These are phyloP conservation scores for Petrolisthes cinctipes DNA, from an alignment of 2,888 invertebrate species.

Conservation along the genomic window DNA sequence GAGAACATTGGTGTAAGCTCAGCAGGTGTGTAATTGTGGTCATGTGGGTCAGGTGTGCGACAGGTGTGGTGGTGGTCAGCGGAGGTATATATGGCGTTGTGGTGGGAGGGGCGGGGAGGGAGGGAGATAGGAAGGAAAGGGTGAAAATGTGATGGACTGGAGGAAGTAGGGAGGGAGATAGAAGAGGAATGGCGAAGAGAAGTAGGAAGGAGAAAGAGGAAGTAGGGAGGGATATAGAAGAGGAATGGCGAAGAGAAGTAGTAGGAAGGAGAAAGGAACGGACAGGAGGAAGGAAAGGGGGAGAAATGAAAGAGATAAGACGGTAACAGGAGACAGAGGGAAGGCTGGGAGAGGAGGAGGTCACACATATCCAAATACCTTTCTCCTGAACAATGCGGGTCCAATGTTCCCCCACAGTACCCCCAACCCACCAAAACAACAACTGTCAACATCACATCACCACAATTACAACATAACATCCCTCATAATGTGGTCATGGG, in stretches of 20 bases:
- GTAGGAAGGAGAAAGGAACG: slow-evolving; percentile 5
- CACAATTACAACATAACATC: too few relatives aligned
- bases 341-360: neutral
- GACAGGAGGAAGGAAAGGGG: neutral
- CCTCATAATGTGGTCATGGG: too few relatives aligned
- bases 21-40: neutral
- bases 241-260: neutral
- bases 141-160: slow-evolving; percentile 11
- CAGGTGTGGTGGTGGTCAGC: neutral
- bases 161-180: neutral
- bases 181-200: neutral
- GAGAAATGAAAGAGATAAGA: slow-evolving; percentile 16
- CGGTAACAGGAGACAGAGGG: neutral
- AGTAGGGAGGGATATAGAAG: slow-evolving; percentile 20
- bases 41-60: neutral
- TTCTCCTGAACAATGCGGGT: neutral
- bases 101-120: neutral
- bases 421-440: neutral
- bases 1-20: neutral
- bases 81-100: neutral
- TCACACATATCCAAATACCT: neutral
- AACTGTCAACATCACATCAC: neutral
- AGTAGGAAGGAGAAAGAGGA: slow-evolving; percentile 5
- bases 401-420: neutral
- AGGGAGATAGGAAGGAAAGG: too few relatives aligned